Base-by-base conservation (phyloP, 2,888 invertebrate genomes). In the Dryobotodes eremita region DNA sequence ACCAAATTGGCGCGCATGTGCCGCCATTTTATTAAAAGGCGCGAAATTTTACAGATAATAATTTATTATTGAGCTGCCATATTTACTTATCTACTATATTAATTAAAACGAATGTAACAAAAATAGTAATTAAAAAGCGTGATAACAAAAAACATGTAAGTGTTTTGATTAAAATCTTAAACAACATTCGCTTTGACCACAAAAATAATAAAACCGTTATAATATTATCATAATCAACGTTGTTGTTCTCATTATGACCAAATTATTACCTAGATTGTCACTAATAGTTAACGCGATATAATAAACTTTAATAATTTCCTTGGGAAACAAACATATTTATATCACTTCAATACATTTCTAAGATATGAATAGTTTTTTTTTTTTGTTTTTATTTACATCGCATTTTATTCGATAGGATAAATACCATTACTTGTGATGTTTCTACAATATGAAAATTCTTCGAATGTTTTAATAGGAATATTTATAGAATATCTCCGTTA, bases 291-390 rank as follows among this genome's bases (percentile, higher is more conserved):
- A 96, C 96, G 92, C 92, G 94, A 84, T 94, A 93, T 92, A 91
- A 95, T 95, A 95, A 95, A 95, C 94, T 95, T 95, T 95, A 94
- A 91, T 94, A 95, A 95, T 96, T 96, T 96, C 96, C 96, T 95
- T 95, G 92, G 96, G 96, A 96, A 96, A 96, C 93, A 94, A 95
- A 94, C 91, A 91, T 85, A 85, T 72, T 36, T 85, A 90, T 95
- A 96, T 96, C 95, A 96, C 95, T 95, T 96, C 90, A 94, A 94
- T 96, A 95, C 89, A 91, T 91, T 90, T 93, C 96, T 96, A 97
- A 94, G 96, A 97, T 97, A 97, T 97, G 96, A 97, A 95, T 95
- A 96, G 93, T 92, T 83, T 93, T 87, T 93, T n/a, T n/a, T 88
- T 88, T 88, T 71, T 83, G 31, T 66, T 91, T 92, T 92, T 95